A percentile compares a stretch with the other conserved stretches of the same genome.
Conservation (phyloP, 2,113 vertebrate genomes). For the Otis tarda region DNA sequence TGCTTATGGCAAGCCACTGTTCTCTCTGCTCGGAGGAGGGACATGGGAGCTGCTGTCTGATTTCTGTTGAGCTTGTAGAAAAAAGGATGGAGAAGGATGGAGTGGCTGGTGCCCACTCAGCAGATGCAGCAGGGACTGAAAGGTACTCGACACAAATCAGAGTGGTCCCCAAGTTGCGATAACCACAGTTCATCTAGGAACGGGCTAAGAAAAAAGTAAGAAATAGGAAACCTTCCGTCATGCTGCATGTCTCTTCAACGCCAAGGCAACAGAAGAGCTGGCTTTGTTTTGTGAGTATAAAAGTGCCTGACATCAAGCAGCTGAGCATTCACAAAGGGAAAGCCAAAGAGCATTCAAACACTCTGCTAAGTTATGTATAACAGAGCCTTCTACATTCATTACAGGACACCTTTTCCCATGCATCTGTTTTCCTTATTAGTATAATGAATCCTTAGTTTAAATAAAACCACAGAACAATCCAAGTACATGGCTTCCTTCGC, state of each 20-base stretch:
- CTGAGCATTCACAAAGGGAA: not conserved
- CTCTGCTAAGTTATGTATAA: not conserved
- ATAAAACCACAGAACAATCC: not conserved
- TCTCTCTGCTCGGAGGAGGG: not conserved
- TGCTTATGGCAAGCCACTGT: not conserved
- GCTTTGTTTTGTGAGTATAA: not conserved
- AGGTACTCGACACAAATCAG: not conserved
- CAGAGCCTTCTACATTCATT: not conserved
- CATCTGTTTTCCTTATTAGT: conserved; percentile 16
- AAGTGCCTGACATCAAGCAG: not conserved
- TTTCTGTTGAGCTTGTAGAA: not conserved
- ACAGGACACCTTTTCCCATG: not conserved
- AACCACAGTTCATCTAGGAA: not conserved
- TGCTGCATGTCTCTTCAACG: accelerated
- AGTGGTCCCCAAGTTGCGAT: not conserved
- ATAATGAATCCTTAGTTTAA: not conserved
- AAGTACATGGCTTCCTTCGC: not conserved
- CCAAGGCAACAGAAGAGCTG: not conserved
- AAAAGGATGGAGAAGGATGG: not conserved
- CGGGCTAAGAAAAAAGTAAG: not conserved
- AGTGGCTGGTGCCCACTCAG: not conserved
- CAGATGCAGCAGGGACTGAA: not conserved
- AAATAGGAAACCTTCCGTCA: not conserved
- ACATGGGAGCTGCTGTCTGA: not conserved
- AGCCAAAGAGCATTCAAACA: conserved; percentile 20